These are phyloP conservation scores for Diloba caeruleocephala DNA, from an alignment of 2,888 invertebrate species.

Conservation along the genomic window DNA sequence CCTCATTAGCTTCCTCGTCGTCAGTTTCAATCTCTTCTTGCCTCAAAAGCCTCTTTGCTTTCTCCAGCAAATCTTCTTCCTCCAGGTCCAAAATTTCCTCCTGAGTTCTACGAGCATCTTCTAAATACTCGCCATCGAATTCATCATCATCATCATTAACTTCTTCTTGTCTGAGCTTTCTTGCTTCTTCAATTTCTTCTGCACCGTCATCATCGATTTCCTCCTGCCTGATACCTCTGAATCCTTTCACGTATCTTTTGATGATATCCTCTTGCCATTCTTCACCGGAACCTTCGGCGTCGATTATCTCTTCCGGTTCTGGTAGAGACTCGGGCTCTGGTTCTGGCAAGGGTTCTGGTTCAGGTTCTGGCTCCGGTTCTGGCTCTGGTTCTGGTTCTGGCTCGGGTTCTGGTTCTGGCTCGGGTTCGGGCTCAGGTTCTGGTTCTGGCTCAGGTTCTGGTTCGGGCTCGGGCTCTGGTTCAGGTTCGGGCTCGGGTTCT, in stretches of 20 bases:
- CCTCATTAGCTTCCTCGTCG: conserved; percentile 3
- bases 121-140: conserved; percentile 43
- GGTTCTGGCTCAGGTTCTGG: conserved; percentile 68
- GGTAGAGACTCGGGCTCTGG: conserved; percentile 53
- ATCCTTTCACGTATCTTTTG: conserved; percentile 45
- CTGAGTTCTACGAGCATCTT: conserved; percentile 28
- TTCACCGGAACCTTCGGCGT: conserved; percentile 59
- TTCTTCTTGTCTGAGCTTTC: conserved; percentile 40
- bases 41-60: conserved; percentile 24
- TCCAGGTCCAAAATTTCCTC: conserved; percentile 46
- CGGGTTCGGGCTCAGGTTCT: conserved; percentile 70
- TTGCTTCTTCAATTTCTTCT: conserved; percentile 31
- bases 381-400: conserved; percentile 71
- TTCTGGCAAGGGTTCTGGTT: conserved; percentile 71
- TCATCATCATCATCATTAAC: conserved; percentile 39
- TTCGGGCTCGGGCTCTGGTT: conserved; percentile 74
- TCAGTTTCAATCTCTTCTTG: conserved; percentile 42
- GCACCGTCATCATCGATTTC: conserved; percentile 44
- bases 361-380: conserved; percentile 73
- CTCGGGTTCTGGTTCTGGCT: conserved; percentile 72
- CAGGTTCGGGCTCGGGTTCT: conserved; percentile 68
- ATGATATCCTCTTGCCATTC: conserved; percentile 60
- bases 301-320: background rate
- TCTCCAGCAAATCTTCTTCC: conserved; percentile 33
- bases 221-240: conserved; percentile 54